These are phyloP conservation scores for Notothenia rossii DNA, from an alignment of 2,113 vertebrate genomes.

Conservation along the genomic window DNA sequence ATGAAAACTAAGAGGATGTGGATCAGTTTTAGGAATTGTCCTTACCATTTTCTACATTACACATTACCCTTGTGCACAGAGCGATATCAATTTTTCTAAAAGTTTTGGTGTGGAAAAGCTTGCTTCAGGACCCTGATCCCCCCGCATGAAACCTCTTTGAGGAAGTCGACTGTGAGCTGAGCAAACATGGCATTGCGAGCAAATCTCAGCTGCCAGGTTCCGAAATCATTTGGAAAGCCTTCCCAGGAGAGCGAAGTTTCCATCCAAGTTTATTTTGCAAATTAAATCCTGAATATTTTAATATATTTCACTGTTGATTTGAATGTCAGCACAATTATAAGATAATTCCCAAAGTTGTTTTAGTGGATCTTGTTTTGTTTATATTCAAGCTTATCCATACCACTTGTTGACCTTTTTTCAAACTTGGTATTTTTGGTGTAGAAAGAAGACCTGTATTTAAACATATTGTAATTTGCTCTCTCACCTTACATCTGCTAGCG, in stretches of 20 bases:
- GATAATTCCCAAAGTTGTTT: not conserved
- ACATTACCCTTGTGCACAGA: no score
- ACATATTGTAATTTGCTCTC: not conserved
- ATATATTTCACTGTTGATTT: conserved; percentile 5
- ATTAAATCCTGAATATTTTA: not conserved
- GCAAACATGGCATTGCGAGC: not conserved
- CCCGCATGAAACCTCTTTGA: not conserved
- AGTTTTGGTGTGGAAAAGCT: not conserved
- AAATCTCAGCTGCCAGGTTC: not conserved
- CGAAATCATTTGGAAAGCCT: not conserved
- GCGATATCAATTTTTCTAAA: no score
- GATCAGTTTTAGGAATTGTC: not conserved
- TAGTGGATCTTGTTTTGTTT: not conserved
- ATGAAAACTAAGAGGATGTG: not conserved
- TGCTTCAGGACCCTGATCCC: not conserved
- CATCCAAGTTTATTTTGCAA: not conserved
- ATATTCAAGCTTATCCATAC: not conserved
- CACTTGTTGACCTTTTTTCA: not conserved
- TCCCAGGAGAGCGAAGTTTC: not conserved
- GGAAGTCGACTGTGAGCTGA: not conserved
- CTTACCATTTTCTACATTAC: not conserved
- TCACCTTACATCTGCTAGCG: conserved; percentile 89
- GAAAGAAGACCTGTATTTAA: no score
- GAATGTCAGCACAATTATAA: conserved; percentile 52
- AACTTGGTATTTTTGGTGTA: not conserved